Conservation (phyloP, 1,140 invertebrate species). For the Geopemphigus sp. region DNA sequence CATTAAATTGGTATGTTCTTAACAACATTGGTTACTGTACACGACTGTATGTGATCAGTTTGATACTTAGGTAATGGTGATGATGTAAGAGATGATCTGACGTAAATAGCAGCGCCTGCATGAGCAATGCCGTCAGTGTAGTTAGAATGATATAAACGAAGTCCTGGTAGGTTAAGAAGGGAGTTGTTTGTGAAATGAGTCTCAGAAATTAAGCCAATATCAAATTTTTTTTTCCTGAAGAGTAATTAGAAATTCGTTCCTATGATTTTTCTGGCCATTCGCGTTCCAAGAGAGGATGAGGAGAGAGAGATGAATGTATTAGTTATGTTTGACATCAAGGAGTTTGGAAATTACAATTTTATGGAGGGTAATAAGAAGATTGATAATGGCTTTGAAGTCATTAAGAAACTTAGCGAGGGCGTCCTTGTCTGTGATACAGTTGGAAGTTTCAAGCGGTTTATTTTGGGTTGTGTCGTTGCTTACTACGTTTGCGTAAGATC, state of each 20-base stretch:
- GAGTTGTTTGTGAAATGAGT: not conserved
- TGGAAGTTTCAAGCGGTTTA: not conserved
- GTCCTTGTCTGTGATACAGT: not conserved
- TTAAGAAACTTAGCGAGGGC: not conserved
- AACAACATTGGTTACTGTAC: too few relatives aligned
- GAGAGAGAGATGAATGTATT: not conserved
- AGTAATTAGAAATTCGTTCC: not conserved
- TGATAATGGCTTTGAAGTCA: not conserved
- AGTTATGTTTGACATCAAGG: not conserved
- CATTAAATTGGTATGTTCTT: too few relatives aligned
- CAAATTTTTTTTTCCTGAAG: not conserved
- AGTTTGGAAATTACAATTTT: conserved; percentile 6
- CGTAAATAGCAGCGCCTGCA: too few relatives aligned
- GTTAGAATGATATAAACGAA: too few relatives aligned
- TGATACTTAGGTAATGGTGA: too few relatives aligned
- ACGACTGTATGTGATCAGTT: too few relatives aligned
- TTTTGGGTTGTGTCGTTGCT: not conserved
- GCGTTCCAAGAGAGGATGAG: conserved; percentile 1
- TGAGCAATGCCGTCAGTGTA: too few relatives aligned
- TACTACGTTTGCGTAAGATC: not conserved
- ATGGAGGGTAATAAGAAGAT: not conserved
- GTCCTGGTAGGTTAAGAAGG: not conserved
- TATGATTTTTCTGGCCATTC: not conserved
- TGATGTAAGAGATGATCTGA: too few relatives aligned
- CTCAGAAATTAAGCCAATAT: not conserved